Evolutionary conservation across 2,797 vertebrate genomes (phyloP).

Genomic region (Rhinella marina): DNA sequence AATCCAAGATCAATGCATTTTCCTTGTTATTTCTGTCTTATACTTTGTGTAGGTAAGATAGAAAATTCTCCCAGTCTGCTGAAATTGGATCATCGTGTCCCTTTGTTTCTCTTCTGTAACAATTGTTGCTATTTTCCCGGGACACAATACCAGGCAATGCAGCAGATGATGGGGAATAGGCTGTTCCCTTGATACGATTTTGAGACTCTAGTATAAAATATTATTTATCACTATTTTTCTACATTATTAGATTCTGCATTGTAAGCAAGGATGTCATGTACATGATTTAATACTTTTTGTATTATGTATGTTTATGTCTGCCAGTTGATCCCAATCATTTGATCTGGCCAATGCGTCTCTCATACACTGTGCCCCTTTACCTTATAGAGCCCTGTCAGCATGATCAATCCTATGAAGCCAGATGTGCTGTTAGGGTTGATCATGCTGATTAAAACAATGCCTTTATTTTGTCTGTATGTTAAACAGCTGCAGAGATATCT

Average conservation of each 20-base stretch:
- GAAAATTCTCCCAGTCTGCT: neutral
- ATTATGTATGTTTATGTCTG: neutral
- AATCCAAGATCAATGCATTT: constrained; percentile 15
- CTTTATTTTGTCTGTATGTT: too few relatives aligned
- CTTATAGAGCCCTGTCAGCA: too few relatives aligned
- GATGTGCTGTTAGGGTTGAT: too few relatives aligned
- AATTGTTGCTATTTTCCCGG: neutral
- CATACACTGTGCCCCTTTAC: too few relatives aligned
- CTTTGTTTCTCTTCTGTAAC: constrained; percentile 33
- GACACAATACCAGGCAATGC: neutral
- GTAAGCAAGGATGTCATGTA: neutral
- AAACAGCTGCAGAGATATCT: too few relatives aligned
- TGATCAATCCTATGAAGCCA: too few relatives aligned
- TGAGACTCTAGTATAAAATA: neutral
- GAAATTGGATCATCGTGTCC: constrained; percentile 14
- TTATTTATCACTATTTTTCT: neutral
- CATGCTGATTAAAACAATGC: too few relatives aligned
- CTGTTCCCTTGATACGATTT: neutral
- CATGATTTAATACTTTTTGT: neutral
- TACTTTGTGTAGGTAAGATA: neutral
- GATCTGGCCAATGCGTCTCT: too few relatives aligned
- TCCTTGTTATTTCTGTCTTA: constrained; percentile 34
- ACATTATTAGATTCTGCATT: neutral
- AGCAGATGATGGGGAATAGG: neutral
- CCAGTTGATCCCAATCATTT: neutral